phyloP scores from a whole-genome alignment of 2,113 vertebrate genomes.

The Pygoscelis antarcticus region DNA sequence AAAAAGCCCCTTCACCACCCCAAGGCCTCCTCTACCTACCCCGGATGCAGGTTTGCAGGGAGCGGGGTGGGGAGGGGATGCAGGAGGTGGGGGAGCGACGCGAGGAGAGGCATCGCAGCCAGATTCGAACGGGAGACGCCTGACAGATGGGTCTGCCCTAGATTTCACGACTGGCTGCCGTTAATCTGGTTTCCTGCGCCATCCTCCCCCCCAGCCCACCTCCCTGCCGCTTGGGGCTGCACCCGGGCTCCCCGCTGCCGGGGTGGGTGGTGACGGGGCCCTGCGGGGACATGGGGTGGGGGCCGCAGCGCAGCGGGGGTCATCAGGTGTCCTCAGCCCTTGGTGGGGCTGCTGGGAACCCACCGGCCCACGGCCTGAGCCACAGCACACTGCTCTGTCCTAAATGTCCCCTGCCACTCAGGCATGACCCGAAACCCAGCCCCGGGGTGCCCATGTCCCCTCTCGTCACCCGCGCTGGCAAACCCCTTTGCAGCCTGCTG shows the following conservation, averaged over 20 bases:
- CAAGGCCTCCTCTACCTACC: background rate
- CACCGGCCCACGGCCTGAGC: accelerated
- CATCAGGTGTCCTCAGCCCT: background rate
- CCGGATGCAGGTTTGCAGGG: background rate
- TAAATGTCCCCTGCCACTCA: accelerated
- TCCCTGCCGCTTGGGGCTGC: background rate
- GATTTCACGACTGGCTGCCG: slow-evolving; percentile 21
- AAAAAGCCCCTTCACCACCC: background rate
- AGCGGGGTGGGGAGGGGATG: background rate
- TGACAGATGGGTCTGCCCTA: slow-evolving; percentile 60
- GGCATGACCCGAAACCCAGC: background rate
- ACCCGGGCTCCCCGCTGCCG: background rate
- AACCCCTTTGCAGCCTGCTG: background rate
- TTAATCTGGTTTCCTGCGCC: slow-evolving; percentile 41
- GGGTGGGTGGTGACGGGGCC: background rate
- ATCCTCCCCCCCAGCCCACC: background rate
- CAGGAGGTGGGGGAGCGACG: background rate
- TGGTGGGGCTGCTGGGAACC: background rate
- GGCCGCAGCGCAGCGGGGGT: accelerated
- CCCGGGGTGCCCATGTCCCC: background rate
- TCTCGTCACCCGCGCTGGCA: accelerated
- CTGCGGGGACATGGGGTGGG: background rate
- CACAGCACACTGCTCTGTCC: accelerated
- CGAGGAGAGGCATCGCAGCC: background rate
- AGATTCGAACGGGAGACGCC: background rate